A percentile compares a stretch with the other conserved stretches of the same genome.
Conservation (phyloP, 53 echinoderm and acorn worm genomes). For the Holothuria scabra region DNA sequence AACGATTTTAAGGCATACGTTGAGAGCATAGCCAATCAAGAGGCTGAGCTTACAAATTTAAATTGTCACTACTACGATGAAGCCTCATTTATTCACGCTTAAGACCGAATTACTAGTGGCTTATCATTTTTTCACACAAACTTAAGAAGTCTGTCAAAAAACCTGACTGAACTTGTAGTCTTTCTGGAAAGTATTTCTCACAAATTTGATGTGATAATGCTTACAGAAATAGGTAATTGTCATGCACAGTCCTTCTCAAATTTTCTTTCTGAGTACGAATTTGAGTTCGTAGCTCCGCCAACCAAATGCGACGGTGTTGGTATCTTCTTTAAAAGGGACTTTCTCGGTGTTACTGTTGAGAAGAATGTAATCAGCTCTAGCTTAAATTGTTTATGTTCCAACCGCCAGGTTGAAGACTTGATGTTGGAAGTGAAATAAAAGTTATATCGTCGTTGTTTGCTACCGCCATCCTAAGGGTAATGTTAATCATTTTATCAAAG, state of each 20-base stretch:
- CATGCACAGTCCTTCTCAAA: not conserved
- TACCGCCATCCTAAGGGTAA: too few species aligned
- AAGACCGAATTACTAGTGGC: not conserved
- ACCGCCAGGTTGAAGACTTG: not conserved
- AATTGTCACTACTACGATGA: constrained; percentile 1
- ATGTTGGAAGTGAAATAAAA: not conserved
- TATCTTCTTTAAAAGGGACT: not conserved
- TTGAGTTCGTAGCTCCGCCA: not conserved
- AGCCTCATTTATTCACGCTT: not conserved
- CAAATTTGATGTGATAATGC: constrained; percentile 4
- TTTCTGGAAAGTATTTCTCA: not conserved
- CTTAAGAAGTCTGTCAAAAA: not conserved
- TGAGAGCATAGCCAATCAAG: not conserved
- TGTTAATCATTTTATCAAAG: constrained; percentile 3
- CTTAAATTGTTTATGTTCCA: not conserved
- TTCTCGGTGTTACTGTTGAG: too few species aligned
- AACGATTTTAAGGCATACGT: too few species aligned
- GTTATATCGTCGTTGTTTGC: not conserved
- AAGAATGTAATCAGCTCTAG: constrained; percentile 2
- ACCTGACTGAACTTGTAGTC: not conserved
- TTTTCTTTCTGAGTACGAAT: not conserved
- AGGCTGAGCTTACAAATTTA: not conserved
- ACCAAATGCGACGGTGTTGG: constrained; percentile 9
- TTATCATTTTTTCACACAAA: not conserved
- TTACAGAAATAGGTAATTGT: not conserved